Evolutionary conservation across 2,797 vertebrate genomes (phyloP).

Genomic region (Tympanoctomys barrerae): DNA sequence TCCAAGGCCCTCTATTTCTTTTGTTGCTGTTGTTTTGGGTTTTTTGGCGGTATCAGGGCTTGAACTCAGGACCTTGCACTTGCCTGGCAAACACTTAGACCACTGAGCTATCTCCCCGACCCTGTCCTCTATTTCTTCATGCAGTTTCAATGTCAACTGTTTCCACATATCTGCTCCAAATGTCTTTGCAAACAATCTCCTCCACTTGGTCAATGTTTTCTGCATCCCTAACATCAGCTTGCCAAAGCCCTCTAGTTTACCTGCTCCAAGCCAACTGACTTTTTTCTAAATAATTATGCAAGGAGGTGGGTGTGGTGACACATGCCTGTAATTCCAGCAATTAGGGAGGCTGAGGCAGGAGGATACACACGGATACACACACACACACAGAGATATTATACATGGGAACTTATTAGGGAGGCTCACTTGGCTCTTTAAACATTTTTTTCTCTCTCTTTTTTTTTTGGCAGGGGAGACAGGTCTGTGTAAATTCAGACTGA

Average conservation of each 20-base stretch:
- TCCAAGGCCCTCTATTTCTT: too few relatives aligned
- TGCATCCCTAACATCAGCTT: not conserved
- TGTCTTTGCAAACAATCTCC: slow-evolving; percentile 8
- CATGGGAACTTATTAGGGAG: not conserved
- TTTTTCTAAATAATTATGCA: not conserved
- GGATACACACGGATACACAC: not conserved
- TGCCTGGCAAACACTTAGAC: too few relatives aligned
- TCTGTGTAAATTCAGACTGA: not conserved
- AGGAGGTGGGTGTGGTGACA: not conserved
- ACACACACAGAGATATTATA: not conserved
- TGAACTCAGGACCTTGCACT: too few relatives aligned
- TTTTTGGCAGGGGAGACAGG: not conserved
- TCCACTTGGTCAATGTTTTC: not conserved
- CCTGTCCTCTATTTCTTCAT: not conserved
- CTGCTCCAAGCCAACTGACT: not conserved
- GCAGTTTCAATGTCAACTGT: not conserved
- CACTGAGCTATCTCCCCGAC: too few relatives aligned
- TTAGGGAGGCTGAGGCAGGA: not conserved
- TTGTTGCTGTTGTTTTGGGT: too few relatives aligned
- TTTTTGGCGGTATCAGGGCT: too few relatives aligned
- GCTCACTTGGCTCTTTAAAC: not conserved
- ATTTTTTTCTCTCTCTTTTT: not conserved
- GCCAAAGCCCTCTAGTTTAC: not conserved
- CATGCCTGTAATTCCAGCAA: not conserved
- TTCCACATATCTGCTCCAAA: slow-evolving; percentile 37